Percentiles rank a stretch among this genome's conserved stretches.
Evolutionary conservation across 2,797 vertebrate genomes (phyloP).

Genomic region (Sebastes itinus): DNA sequence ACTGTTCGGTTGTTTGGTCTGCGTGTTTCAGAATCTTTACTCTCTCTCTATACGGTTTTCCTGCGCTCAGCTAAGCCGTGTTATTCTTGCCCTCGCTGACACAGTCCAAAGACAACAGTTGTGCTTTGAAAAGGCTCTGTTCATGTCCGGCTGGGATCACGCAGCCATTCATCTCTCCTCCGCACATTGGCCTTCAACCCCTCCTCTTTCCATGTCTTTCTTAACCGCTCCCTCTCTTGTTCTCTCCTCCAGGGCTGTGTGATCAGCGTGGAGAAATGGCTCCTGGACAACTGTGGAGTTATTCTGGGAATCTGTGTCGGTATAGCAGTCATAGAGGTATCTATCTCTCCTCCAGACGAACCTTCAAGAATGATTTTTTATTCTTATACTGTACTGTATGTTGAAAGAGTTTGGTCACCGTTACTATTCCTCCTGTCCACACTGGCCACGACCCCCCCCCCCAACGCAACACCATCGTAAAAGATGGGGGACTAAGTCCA

Average conservation of each 20-base stretch:
- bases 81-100: slow-evolving; percentile 59
- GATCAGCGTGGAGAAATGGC: slow-evolving; percentile 87
- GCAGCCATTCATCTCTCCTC: slow-evolving; percentile 49
- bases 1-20: slow-evolving; percentile 53
- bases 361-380: not conserved
- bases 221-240: slow-evolving; percentile 15
- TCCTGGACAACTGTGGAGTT: slow-evolving; percentile 89
- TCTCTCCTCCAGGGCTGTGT: slow-evolving; percentile 86
- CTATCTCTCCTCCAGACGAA: not conserved
- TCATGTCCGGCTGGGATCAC: slow-evolving; percentile 63
- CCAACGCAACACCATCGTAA: not conserved
- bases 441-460: not conserved
- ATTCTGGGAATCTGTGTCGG: slow-evolving; percentile 91
- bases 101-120: slow-evolving; percentile 67
- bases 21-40: slow-evolving; percentile 36
- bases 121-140: slow-evolving; percentile 69
- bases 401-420: not conserved
- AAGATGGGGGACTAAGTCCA: not conserved
- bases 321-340: slow-evolving; percentile 88
- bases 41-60: not conserved
- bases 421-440: not conserved
- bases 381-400: not conserved
- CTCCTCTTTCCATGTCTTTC: slow-evolving; percentile 10
- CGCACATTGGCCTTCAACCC: not conserved
- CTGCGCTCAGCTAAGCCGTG: slow-evolving; percentile 42